Evolutionary conservation across 2,888 invertebrate genomes (phyloP).

Genomic region (Caenorhabditis angaria): DNA sequence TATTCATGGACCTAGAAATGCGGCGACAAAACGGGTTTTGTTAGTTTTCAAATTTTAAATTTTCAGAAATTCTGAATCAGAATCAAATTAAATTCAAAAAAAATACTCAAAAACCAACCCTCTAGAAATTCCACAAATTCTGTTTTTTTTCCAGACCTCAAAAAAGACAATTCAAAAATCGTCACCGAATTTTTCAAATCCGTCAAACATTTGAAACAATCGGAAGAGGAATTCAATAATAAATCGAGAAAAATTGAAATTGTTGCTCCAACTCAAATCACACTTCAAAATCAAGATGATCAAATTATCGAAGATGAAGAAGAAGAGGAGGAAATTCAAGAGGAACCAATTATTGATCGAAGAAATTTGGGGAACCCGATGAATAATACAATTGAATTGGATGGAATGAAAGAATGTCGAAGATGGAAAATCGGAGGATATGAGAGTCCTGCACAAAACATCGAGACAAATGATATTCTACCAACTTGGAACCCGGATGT

Average conservation of each 20-base stretch:
- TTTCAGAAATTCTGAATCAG: not conserved
- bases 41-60: not conserved
- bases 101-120: no score
- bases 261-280: not conserved
- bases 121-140: not conserved
- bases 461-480: not conserved
- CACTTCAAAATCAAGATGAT: not conserved
- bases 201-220: not conserved
- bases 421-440: conserved; percentile 21
- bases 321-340: conserved; percentile 4
- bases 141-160: not conserved
- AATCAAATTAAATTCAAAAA: not conserved
- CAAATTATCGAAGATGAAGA: not conserved
- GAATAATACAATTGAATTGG: conserved; percentile 32
- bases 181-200: not conserved
- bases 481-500: conserved; percentile 5
- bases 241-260: not conserved
- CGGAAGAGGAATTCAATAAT: not conserved
- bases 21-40: not conserved
- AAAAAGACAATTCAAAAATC: not conserved
- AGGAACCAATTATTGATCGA: not conserved
- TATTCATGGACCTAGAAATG: conserved; percentile 21
- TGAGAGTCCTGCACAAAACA: not conserved
- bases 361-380: conserved; percentile 7
- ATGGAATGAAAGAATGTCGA: conserved; percentile 20